Evolutionary conservation across 2,113 vertebrate species (phyloP).

Genomic region (Elgaria multicarinata): DNA sequence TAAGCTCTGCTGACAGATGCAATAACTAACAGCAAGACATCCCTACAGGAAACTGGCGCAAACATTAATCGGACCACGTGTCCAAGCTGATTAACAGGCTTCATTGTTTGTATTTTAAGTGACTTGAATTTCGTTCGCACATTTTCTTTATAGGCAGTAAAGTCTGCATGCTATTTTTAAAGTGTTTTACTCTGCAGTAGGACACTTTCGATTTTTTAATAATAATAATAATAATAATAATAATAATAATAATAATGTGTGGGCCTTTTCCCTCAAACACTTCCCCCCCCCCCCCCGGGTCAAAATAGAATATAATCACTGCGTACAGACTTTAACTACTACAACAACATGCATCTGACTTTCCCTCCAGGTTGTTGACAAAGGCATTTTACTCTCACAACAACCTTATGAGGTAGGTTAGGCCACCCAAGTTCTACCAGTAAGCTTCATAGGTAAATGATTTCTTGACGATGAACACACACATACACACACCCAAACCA

Average conservation of each 20-base stretch:
- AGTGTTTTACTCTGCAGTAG: neutral
- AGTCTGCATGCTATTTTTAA: conserved; percentile 3
- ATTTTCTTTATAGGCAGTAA: neutral
- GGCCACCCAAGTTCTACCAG: neutral
- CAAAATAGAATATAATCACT: neutral
- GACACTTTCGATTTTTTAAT: neutral
- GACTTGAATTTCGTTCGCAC: conserved; percentile 49
- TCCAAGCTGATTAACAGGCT: conserved; percentile 57
- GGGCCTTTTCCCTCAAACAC: neutral
- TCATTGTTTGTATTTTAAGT: conserved; percentile 30
- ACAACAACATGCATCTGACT: neutral
- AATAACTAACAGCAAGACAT: conserved; percentile 43
- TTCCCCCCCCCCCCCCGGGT: neutral
- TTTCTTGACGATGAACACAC: neutral
- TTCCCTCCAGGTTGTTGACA: neutral
- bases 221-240: too few relatives aligned
- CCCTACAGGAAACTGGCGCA: conserved; percentile 56
- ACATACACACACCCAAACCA: too few relatives aligned
- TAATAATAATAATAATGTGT: too few relatives aligned
- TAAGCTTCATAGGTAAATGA: neutral
- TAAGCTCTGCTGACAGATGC: conserved; percentile 48
- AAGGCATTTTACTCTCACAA: neutral
- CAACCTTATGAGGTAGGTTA: neutral
- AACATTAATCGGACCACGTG: conserved; percentile 47
- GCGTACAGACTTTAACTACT: too few relatives aligned